These are phyloP conservation scores for Epizoanthus ramosus DNA, from an alignment of 92 coral and sea anemone species.

Conservation along the genomic window DNA sequence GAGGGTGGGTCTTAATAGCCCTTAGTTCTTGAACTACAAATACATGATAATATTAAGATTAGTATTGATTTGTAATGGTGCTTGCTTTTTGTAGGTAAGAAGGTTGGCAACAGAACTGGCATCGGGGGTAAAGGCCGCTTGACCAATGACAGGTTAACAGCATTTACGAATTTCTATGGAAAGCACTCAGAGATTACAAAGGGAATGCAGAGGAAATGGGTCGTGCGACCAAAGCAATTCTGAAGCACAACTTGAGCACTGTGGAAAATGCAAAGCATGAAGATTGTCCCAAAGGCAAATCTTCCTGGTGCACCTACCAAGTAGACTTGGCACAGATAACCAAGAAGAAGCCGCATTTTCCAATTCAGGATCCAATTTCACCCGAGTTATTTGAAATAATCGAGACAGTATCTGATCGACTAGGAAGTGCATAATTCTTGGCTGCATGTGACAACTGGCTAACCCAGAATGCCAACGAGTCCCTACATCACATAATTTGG, in stretches of 20 bases:
- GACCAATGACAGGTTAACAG: too few relatives aligned
- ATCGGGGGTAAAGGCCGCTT: too few relatives aligned
- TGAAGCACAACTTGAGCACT: conserved; percentile 68
- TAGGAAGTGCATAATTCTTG: too few relatives aligned
- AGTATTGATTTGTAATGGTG: conserved; percentile 46
- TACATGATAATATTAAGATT: too few relatives aligned
- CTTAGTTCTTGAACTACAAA: too few relatives aligned
- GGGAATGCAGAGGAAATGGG: conserved; percentile 67
- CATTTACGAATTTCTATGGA: too few relatives aligned
- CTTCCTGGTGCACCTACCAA: conserved; percentile 68
- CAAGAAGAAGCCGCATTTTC: conserved; percentile 38
- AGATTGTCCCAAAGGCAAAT: conserved; percentile 63
- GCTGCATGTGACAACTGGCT: too few relatives aligned
- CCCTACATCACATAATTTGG: too few relatives aligned
- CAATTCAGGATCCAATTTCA: conserved; percentile 63
- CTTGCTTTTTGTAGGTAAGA: too few relatives aligned
- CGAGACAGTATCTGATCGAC: conserved; percentile 49
- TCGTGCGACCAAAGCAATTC: conserved; percentile 63
- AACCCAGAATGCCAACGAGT: too few relatives aligned
- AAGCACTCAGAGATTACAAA: conserved; percentile 60
- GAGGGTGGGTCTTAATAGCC: too few relatives aligned
- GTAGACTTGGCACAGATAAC: conserved; percentile 45
- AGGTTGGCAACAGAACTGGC: too few relatives aligned
- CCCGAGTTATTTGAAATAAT: conserved; percentile 56
- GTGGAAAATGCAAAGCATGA: conserved; percentile 59